Evolutionary conservation across 1,140 invertebrate species (phyloP).

Genomic region (Bombus terrestris): DNA sequence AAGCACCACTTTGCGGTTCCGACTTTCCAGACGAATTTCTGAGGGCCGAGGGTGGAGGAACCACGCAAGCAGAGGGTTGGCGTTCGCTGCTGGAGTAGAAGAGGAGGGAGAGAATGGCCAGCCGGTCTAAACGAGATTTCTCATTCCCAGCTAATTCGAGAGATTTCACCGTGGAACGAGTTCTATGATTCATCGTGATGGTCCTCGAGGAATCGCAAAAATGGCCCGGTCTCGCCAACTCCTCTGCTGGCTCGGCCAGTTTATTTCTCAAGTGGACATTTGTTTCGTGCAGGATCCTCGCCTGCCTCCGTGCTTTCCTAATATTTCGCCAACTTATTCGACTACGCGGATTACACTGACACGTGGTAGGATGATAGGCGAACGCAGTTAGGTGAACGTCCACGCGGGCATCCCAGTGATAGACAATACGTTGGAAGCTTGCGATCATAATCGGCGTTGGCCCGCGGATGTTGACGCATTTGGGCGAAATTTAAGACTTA

Average conservation of each 20-base stretch:
- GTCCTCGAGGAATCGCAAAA: constrained; percentile 6
- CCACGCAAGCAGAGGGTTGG: too few relatives aligned
- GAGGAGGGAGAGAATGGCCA: constrained; percentile 1
- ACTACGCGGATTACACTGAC: not conserved
- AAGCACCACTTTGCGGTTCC: constrained; percentile 55
- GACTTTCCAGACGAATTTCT: constrained; percentile 63
- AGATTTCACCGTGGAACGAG: constrained; percentile 50
- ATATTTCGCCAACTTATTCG: not conserved
- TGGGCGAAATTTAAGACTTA: too few relatives aligned
- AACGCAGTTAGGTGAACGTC: too few relatives aligned
- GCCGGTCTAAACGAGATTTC: constrained; percentile 53
- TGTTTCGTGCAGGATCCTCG: not conserved
- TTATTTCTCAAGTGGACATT: constrained; percentile 4
- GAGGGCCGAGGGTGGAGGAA: not conserved
- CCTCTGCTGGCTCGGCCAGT: not conserved
- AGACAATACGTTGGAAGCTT: too few relatives aligned
- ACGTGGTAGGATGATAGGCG: too few relatives aligned
- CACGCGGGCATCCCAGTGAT: fast-evolving
- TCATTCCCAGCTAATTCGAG: constrained; percentile 52
- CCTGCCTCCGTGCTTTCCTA: not conserved
- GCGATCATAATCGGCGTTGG: too few relatives aligned
- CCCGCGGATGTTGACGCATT: too few relatives aligned
- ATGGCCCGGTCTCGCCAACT: not conserved
- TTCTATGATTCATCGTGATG: constrained; percentile 43
- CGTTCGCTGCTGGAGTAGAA: not conserved